Percentiles rank a stretch among this genome's conserved stretches.
Evolutionary conservation across 2,888 invertebrate species (phyloP).

Genomic region (Mythimna ferrago): DNA sequence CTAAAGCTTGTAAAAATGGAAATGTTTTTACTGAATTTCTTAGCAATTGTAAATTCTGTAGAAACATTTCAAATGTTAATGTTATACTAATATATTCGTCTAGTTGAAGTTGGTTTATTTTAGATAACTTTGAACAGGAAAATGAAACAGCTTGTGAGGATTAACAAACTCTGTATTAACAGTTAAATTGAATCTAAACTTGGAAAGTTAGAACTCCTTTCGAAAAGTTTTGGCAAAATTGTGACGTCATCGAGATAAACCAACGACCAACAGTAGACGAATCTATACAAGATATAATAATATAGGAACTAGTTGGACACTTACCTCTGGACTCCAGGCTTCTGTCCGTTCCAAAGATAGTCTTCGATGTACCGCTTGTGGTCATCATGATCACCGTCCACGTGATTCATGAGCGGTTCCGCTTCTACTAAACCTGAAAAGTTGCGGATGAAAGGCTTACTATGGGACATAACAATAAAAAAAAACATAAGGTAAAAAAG

Average conservation of each 20-base stretch:
- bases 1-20: conserved; percentile 72
- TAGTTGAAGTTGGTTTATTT: conserved; percentile 48
- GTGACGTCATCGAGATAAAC: conserved; percentile 37
- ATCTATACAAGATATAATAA: conserved; percentile 14
- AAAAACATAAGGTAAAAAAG: too few species aligned
- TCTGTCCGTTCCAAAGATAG: conserved; percentile 88
- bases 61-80: conserved; percentile 59
- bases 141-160: conserved; percentile 4
- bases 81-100: conserved; percentile 38
- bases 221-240: not conserved
- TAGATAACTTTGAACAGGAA: not conserved
- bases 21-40: conserved; percentile 67
- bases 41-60: conserved; percentile 41
- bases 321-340: conserved; percentile 88
- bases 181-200: conserved; percentile 16
- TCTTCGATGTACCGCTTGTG: conserved; percentile 88
- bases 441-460: conserved; percentile 9
- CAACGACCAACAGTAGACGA: conserved; percentile 33
- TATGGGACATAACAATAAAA: not conserved
- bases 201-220: not conserved
- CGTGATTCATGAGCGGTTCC: conserved; percentile 94
- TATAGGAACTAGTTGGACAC: conserved; percentile 16
- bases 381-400: conserved; percentile 89
- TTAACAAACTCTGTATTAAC: conserved; percentile 7
- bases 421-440: conserved; percentile 92